These are phyloP conservation scores for Cassiopea xamachana DNA, from an alignment of 30 jellyfish, hydroid and myxozoan species.

Conservation along the genomic window DNA sequence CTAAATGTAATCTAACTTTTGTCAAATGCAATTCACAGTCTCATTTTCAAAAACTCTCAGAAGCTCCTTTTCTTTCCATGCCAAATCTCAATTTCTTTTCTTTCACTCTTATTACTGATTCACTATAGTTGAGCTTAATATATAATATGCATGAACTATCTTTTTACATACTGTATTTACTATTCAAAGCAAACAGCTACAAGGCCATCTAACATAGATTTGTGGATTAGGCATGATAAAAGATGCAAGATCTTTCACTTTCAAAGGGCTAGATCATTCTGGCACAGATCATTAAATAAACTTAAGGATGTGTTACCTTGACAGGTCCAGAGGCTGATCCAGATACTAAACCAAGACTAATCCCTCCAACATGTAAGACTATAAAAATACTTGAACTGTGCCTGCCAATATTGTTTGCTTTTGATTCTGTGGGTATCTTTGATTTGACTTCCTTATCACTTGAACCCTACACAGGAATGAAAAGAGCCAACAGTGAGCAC, in stretches of 20 bases:
- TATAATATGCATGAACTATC: too few relatives aligned
- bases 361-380: conserved; percentile 75
- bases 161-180: too few relatives aligned
- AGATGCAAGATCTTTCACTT: too few relatives aligned
- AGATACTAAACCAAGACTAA: conserved; percentile 47
- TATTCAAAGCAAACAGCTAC: too few relatives aligned
- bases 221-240: too few relatives aligned
- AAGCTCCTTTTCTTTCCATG: not conserved
- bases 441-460: not conserved
- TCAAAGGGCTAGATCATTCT: too few relatives aligned
- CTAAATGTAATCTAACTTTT: too few relatives aligned
- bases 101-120: not conserved
- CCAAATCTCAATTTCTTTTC: not conserved
- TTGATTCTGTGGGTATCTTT: not conserved
- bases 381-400: conserved; percentile 51
- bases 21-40: not conserved
- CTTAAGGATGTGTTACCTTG: conserved; percentile 28
- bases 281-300: too few relatives aligned
- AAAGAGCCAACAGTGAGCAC: not conserved
- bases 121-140: not conserved
- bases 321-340: conserved; percentile 91
- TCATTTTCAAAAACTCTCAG: not conserved
- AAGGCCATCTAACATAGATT: too few relatives aligned
- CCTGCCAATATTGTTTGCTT: not conserved
- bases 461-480: not conserved